A percentile compares a stretch with the other conserved stretches of the same genome.
phyloP scores from a whole-genome alignment of 2,113 vertebrate genomes.

The Odocoileus virginianus region DNA sequence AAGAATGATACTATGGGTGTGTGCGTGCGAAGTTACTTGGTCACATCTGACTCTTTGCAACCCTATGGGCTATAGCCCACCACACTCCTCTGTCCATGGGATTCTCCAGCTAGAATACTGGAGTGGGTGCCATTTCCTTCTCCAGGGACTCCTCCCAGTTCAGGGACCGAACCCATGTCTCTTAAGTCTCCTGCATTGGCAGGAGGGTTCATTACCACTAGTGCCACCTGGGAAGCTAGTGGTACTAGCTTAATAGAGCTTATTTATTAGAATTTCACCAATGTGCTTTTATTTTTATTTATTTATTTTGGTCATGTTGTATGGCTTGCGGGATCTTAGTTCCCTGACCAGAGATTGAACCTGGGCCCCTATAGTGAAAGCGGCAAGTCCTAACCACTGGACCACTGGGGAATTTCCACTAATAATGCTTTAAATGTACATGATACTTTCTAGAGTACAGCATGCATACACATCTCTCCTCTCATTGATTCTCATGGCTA shows the following conservation, averaged over 20 bases:
- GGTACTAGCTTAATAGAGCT: neutral
- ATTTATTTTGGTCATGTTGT: neutral
- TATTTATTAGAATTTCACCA: neutral
- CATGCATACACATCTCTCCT: neutral
- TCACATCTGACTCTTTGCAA: neutral
- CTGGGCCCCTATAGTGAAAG: neutral
- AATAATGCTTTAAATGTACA: neutral
- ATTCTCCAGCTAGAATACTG: neutral
- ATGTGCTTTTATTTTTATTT: neutral
- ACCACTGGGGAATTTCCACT: neutral
- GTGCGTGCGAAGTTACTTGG: accelerated
- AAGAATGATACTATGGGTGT: neutral
- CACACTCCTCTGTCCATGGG: neutral
- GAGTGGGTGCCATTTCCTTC: neutral
- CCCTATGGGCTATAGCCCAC: neutral
- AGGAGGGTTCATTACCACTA: neutral
- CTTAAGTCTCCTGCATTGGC: neutral
- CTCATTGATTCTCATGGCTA: neutral
- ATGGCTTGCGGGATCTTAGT: neutral
- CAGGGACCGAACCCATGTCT: neutral
- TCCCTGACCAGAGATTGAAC: neutral
- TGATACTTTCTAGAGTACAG: neutral
- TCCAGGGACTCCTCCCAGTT: neutral
- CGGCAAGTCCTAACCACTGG: neutral
- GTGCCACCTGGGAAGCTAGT: neutral